A percentile compares a stretch with the other conserved stretches of the same genome.
phyloP scores from a whole-genome alignment of 2,113 vertebrate genomes.

The Potamarius usumacintae region DNA sequence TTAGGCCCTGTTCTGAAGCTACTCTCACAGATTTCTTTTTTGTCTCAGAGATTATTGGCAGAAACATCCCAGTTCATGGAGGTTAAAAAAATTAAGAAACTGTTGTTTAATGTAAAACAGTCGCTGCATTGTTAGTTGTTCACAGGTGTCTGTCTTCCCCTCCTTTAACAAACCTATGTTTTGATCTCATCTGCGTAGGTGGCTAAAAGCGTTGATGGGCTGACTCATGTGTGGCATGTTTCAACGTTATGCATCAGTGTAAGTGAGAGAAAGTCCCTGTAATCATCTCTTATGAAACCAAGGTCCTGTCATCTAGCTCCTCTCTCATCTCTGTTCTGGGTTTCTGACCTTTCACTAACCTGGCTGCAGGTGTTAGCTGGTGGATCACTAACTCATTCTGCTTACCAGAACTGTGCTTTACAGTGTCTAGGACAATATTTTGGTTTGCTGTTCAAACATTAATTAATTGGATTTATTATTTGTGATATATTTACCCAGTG shows the following conservation, averaged over 20 bases:
- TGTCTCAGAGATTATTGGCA: background rate
- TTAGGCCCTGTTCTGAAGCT: background rate
- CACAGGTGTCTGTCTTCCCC: conserved; percentile 21
- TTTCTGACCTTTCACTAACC: conserved; percentile 27
- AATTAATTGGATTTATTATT: conserved; percentile 4
- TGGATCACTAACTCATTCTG: background rate
- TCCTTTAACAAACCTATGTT: conserved; percentile 19
- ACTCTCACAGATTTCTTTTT: background rate
- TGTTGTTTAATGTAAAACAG: conserved; percentile 20
- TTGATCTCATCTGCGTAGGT: conserved; percentile 36
- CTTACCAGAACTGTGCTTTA: background rate
- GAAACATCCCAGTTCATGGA: background rate
- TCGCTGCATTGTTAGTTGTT: conserved; percentile 31
- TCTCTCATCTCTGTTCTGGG: conserved; percentile 38
- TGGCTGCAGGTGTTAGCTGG: background rate
- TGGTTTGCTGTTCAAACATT: background rate
- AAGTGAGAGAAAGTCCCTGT: conserved; percentile 24
- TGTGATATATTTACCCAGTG: background rate
- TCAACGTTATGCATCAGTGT: conserved; percentile 62
- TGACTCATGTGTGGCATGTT: conserved; percentile 14
- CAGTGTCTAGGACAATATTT: background rate
- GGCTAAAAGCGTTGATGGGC: conserved; percentile 18
- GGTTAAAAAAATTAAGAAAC: background rate
- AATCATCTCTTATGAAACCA: conserved; percentile 39
- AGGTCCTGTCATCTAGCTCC: conserved; percentile 33